Percentiles rank a stretch among this genome's conserved stretches.
Conservation (phyloP, 2,797 vertebrate species). For the Cheirogaleus major region DNA sequence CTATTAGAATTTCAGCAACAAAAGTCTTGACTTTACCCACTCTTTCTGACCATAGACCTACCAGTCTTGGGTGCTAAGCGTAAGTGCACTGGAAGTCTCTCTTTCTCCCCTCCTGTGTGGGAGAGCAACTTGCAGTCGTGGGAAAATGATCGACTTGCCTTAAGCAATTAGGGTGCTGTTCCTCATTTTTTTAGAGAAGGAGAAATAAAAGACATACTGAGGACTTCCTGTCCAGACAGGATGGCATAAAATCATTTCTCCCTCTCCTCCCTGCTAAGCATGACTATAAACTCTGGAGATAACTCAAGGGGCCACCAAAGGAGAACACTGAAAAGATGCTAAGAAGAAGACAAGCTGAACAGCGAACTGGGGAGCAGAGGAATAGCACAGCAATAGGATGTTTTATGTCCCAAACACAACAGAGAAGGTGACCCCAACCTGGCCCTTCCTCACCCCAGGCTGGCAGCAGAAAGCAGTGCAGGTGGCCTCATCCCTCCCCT, state of each 20-base stretch:
- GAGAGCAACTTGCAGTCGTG: neutral
- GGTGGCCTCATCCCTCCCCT: neutral
- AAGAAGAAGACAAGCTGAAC: neutral
- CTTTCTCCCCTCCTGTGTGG: neutral
- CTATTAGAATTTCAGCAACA: neutral
- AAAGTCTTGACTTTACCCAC: neutral
- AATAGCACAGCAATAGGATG: neutral
- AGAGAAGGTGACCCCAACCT: neutral
- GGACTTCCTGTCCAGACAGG: neutral
- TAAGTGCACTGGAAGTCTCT: neutral
- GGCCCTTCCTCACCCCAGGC: neutral
- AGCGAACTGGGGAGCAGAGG: neutral
- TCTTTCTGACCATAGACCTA: neutral
- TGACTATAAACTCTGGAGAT: neutral
- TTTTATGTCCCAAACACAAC: neutral
- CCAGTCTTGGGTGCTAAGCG: neutral
- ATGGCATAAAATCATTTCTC: neutral
- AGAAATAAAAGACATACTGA: neutral
- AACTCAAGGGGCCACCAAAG: neutral
- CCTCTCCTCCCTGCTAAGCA: neutral
- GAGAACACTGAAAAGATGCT: neutral
- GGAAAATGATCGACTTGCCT: neutral
- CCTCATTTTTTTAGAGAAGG: neutral
- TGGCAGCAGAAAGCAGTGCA: neutral
- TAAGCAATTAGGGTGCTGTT: neutral